Conservation (phyloP, 2,888 invertebrate species). For the Nineta flava region DNA sequence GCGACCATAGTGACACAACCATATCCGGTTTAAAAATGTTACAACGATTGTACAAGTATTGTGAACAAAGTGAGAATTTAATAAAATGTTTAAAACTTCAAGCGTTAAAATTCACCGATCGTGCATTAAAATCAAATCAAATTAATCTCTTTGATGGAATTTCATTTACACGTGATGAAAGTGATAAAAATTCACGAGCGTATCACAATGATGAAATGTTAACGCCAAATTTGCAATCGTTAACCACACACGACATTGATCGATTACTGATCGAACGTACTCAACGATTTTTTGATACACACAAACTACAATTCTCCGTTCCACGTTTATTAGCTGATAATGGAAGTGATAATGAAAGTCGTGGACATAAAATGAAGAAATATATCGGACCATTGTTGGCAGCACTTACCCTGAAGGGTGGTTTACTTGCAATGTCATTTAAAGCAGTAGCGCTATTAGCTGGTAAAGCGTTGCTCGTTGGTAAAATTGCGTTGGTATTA, state of each 20-base stretch:
- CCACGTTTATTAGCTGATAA: conserved; percentile 18
- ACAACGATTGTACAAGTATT: conserved; percentile 41
- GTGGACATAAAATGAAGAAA: conserved; percentile 45
- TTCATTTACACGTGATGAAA: conserved; percentile 32
- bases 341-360: conserved; percentile 27
- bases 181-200: conserved; percentile 9
- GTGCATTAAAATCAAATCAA: conserved; percentile 43
- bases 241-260: conserved; percentile 43
- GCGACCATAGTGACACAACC: too few species aligned
- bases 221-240: conserved; percentile 35
- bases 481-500: conserved; percentile 67
- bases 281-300: conserved; percentile 40
- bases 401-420: conserved; percentile 50
- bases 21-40: conserved; percentile 30
- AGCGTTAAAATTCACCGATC: conserved; percentile 45
- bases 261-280: conserved; percentile 38
- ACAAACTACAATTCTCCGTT: conserved; percentile 28
- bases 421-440: conserved; percentile 52
- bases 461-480: conserved; percentile 65
- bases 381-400: conserved; percentile 50
- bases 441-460: conserved; percentile 61
- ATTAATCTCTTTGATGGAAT: conserved; percentile 47
- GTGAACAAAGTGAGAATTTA: conserved; percentile 44
- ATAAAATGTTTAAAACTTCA: conserved; percentile 57
- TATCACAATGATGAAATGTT: conserved; percentile 7